Conservation (phyloP, 2,888 invertebrate genomes). For the Microplitis manilae region DNA sequence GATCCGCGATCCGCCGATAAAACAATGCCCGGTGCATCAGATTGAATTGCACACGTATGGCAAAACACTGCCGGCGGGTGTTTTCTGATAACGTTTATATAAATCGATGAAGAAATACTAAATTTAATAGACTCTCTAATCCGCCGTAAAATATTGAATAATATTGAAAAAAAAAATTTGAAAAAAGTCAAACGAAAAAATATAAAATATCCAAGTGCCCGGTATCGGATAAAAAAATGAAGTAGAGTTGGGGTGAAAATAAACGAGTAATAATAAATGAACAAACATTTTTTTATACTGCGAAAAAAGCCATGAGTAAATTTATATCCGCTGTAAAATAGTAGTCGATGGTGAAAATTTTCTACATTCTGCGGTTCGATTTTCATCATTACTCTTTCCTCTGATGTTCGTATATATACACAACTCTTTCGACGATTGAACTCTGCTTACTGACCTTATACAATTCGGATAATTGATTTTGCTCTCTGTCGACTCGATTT, state of each 20-base stretch:
- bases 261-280: neutral
- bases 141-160: neutral
- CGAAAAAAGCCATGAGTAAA: neutral
- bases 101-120: slow-evolving; percentile 5
- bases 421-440: neutral
- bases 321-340: neutral
- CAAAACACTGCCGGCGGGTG: slow-evolving; percentile 5
- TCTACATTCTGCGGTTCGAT: neutral
- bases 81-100: slow-evolving; percentile 15
- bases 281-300: neutral
- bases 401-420: neutral
- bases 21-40: slow-evolving; percentile 13
- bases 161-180: neutral
- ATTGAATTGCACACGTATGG: slow-evolving; percentile 11
- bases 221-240: neutral
- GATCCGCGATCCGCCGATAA: slow-evolving; percentile 5
- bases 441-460: slow-evolving; percentile 5
- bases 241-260: neutral
- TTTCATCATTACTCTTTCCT: neutral
- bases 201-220: neutral
- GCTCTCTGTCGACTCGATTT: neutral
- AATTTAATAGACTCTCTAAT: neutral
- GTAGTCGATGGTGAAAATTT: neutral
- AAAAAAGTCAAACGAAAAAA: neutral
- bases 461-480: slow-evolving; percentile 1